Evolutionary conservation across 2,113 vertebrate genomes (phyloP).

Genomic region (Pollimyrus isidori): DNA sequence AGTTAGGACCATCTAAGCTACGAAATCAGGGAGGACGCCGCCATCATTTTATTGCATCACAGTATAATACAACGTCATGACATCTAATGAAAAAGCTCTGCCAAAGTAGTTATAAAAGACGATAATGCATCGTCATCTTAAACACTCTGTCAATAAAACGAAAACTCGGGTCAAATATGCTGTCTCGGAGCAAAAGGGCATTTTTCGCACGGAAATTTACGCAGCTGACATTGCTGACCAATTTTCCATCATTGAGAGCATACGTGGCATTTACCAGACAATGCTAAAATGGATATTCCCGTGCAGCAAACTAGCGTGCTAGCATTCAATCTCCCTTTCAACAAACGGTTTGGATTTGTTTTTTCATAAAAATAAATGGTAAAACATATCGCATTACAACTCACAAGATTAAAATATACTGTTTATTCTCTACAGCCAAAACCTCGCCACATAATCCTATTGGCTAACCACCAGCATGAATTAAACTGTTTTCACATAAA

Average conservation of each 20-base stretch:
- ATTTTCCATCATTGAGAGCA: slow-evolving; percentile 12
- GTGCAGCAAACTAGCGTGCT: not conserved
- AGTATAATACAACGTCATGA: not conserved
- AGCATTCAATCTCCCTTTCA: not conserved
- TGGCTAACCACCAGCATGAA: not conserved
- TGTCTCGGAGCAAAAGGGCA: not conserved
- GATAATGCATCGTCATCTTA: slow-evolving; percentile 9
- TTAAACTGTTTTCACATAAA: not conserved
- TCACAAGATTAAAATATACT: not conserved
- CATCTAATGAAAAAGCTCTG: not conserved
- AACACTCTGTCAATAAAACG: not conserved
- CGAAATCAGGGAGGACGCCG: not conserved
- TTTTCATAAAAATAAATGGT: not conserved
- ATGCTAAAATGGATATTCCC: not conserved
- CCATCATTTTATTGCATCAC: not conserved
- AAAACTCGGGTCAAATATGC: not conserved
- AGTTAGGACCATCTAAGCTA: not conserved
- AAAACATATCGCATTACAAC: not conserved
- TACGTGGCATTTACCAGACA: slow-evolving; percentile 18
- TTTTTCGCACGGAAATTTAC: not conserved
- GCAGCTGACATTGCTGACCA: not conserved
- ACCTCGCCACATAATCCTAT: not conserved
- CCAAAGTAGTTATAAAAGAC: not conserved
- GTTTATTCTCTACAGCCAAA: not conserved
- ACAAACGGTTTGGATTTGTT: not conserved